Base-by-base conservation (phyloP, 2,888 invertebrate species). In the Scaptomyza caliginosa region DNA sequence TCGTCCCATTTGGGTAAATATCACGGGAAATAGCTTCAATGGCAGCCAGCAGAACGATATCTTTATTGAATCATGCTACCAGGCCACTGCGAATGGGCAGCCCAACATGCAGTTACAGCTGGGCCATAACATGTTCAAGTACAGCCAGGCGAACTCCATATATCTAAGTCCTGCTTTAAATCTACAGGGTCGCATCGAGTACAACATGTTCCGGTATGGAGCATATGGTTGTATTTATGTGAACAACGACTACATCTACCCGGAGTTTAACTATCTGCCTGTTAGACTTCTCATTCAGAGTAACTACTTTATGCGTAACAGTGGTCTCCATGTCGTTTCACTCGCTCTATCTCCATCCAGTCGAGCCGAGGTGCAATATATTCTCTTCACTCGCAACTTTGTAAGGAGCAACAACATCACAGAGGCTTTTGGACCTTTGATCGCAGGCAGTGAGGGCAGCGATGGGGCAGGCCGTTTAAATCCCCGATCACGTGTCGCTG, bases 401-500 rank as follows among this genome's bases (percentile, higher is more conserved):
- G 93, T 99, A 2, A 93, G 95, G 70, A 94, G 96, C 59, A 99
- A 99, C 91, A 94, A 93, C 79, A 95, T 99, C 10, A 93, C 93
- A 16, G 97, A 99, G 89, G 96, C 97, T 0, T 98, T 96, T 90
- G 95, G 95, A 65, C 93, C 93, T 0, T 90, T 94, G 13, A 81
- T 87, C 2, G 89, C 90, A 2, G 90, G 90, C 3, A 88, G 88
- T 21, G 90, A 91, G 32, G 90, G 91, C 2, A 84, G 72, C 11
- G 83, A 89, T 32, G 92, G 91, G 1, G 93, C 94, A 69, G 93
- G 94, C 4, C 93, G 94, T n/a, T 91, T 99, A 38, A 96, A 96
- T 80, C 98, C 99, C 0, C 93, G 99, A 80, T 97, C 97, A 67
- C 93, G 96, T 74, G 98, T 99, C 0, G 96, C 98, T 1, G 99